Evolutionary conservation across 1,140 invertebrate species (phyloP).

Genomic region (Branchinecta lindahli): DNA sequence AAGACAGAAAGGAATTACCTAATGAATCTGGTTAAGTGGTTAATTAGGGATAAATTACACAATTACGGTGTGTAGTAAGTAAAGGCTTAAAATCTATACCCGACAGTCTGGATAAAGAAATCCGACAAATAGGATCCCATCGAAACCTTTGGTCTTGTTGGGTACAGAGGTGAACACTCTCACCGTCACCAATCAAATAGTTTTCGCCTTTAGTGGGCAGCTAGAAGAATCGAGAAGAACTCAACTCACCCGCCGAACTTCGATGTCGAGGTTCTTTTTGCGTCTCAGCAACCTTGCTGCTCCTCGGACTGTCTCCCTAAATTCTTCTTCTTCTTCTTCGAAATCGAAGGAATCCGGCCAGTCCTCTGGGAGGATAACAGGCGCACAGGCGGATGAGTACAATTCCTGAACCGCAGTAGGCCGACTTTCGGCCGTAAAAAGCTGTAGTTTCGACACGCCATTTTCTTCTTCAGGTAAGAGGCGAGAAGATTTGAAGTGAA

Average conservation of each 20-base stretch:
- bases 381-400: conserved; percentile 48
- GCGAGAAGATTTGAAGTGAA: conserved; percentile 48
- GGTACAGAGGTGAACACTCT: too few relatives aligned
- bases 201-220: too few relatives aligned
- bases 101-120: too few relatives aligned
- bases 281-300: conserved; percentile 3
- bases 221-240: too few relatives aligned
- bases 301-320: background rate
- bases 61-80: too few relatives aligned
- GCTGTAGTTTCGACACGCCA: conserved; percentile 27
- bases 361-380: conserved; percentile 25
- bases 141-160: too few relatives aligned
- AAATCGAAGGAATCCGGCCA: background rate
- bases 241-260: conserved; percentile 57
- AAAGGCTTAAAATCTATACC: too few relatives aligned
- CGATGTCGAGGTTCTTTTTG: conserved; percentile 61
- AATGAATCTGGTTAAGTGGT: too few relatives aligned
- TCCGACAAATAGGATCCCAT: too few relatives aligned
- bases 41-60: too few relatives aligned
- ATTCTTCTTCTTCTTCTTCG: background rate
- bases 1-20: too few relatives aligned
- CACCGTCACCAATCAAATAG: too few relatives aligned
- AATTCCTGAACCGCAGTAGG: conserved; percentile 48
- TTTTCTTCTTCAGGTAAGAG: background rate
- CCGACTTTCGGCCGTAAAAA: conserved; percentile 51